phyloP scores from a whole-genome alignment of 2,888 invertebrate genomes.

The Andrena haemorrhoa region DNA sequence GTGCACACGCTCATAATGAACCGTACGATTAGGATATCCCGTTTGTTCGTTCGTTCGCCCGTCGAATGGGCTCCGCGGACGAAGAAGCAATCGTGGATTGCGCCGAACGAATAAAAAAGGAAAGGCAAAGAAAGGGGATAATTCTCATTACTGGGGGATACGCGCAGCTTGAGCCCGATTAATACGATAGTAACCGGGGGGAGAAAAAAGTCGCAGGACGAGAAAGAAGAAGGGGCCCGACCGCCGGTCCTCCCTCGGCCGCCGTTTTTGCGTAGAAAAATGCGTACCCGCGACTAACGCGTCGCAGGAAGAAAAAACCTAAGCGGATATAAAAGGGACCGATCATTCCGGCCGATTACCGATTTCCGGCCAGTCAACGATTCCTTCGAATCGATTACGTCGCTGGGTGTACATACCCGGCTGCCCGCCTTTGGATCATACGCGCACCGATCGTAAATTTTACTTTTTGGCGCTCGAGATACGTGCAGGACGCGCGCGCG shows the following conservation, averaged over 20 bases:
- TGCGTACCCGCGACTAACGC: constrained; percentile 56
- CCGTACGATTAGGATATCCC: constrained; percentile 75
- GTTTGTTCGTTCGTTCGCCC: constrained; percentile 58
- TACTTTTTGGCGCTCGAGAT: not conserved
- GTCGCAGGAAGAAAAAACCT: constrained; percentile 71
- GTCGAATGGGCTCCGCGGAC: constrained; percentile 56
- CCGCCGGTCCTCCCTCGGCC: constrained; percentile 57
- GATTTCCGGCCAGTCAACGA: constrained; percentile 82
- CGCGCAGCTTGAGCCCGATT: constrained; percentile 78
- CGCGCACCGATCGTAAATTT: constrained; percentile 34
- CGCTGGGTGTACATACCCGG: constrained; percentile 50
- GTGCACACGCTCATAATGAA: constrained; percentile 70
- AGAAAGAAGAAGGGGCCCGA: constrained; percentile 46
- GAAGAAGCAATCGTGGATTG: constrained; percentile 55
- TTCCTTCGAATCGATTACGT: constrained; percentile 81
- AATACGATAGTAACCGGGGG: constrained; percentile 53
- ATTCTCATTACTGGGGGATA: constrained; percentile 74
- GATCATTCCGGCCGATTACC: constrained; percentile 82
- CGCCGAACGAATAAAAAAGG: constrained; percentile 50
- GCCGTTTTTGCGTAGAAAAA: constrained; percentile 58
- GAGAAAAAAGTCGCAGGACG: constrained; percentile 16
- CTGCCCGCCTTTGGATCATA: constrained; percentile 64
- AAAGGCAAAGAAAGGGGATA: constrained; percentile 60
- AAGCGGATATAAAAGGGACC: constrained; percentile 77
- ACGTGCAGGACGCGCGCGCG: not conserved